These are phyloP conservation scores for Platerodrilus igneus DNA, from an alignment of 2,888 invertebrate species.

Conservation along the genomic window DNA sequence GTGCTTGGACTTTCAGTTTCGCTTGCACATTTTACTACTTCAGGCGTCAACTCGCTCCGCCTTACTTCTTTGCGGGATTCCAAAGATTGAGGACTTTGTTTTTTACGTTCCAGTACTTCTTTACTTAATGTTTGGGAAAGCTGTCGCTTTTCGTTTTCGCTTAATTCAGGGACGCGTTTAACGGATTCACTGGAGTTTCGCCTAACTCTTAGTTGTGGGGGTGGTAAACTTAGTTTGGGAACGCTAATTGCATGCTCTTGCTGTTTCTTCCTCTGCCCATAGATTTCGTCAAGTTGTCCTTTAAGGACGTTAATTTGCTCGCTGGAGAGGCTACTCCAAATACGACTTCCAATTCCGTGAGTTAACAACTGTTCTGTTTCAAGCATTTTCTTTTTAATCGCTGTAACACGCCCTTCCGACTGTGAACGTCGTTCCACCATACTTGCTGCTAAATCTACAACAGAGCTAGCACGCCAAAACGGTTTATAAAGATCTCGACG, in stretches of 20 bases:
- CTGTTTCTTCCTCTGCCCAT: slow-evolving; percentile 38
- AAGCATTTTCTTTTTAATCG: slow-evolving; percentile 32
- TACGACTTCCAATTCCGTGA: slow-evolving; percentile 65
- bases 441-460: slow-evolving; percentile 70
- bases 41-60: slow-evolving; percentile 50
- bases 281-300: slow-evolving; percentile 75
- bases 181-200: slow-evolving; percentile 45
- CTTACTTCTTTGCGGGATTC: slow-evolving; percentile 56
- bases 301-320: slow-evolving; percentile 79
- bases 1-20: slow-evolving; percentile 71
- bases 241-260: slow-evolving; percentile 61
- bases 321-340: slow-evolving; percentile 80
- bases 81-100: slow-evolving; percentile 39
- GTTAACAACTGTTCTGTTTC: slow-evolving; percentile 42
- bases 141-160: slow-evolving; percentile 68
- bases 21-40: slow-evolving; percentile 54
- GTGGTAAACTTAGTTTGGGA: slow-evolving; percentile 36
- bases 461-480: slow-evolving; percentile 78
- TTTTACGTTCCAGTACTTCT: slow-evolving; percentile 59
- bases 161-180: slow-evolving; percentile 30
- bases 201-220: slow-evolving; percentile 43
- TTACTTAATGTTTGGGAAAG: slow-evolving; percentile 69
- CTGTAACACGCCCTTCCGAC: slow-evolving; percentile 43
- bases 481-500: slow-evolving; percentile 72
- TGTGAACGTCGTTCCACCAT: slow-evolving; percentile 60